Conservation (phyloP, 1,140 invertebrate genomes). For the Spodoptera frugiperda region DNA sequence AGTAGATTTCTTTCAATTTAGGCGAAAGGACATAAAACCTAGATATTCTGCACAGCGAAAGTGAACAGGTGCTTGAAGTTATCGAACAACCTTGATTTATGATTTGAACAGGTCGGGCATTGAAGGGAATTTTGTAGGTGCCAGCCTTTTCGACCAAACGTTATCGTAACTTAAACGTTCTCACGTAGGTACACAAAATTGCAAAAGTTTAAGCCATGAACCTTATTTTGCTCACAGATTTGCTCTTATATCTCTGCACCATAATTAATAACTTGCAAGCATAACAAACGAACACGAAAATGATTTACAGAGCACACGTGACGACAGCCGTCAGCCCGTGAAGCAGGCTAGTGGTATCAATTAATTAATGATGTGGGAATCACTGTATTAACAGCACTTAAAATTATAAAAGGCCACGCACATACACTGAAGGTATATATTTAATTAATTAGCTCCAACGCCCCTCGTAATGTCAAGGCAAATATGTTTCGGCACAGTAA, state of each 20-base stretch:
- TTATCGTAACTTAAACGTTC: not conserved
- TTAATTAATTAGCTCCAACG: constrained; percentile 10
- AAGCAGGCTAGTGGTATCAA: not conserved
- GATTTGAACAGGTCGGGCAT: not conserved
- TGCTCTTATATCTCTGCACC: no score
- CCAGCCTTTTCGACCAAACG: not conserved
- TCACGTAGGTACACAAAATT: not conserved
- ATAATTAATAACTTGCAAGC: no score
- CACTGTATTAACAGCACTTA: constrained; percentile 20
- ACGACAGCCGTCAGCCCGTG: not conserved
- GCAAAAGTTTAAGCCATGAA: no score
- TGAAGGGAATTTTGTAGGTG: not conserved
- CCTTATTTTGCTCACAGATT: no score
- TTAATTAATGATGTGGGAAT: constrained; percentile 27
- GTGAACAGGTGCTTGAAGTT: no score
- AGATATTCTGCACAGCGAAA: no score
- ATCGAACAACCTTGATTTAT: not conserved
- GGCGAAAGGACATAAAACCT: not conserved
- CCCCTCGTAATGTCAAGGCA: not conserved
- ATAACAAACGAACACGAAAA: no score
- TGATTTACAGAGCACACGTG: not conserved
- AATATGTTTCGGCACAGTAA: not conserved
- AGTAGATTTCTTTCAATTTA: not conserved
- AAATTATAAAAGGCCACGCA: constrained; percentile 32
- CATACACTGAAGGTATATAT: no score